Percentiles rank a stretch among this genome's conserved stretches.
Evolutionary conservation across 2,888 invertebrate species (phyloP).

Genomic region (Apantesis nais): DNA sequence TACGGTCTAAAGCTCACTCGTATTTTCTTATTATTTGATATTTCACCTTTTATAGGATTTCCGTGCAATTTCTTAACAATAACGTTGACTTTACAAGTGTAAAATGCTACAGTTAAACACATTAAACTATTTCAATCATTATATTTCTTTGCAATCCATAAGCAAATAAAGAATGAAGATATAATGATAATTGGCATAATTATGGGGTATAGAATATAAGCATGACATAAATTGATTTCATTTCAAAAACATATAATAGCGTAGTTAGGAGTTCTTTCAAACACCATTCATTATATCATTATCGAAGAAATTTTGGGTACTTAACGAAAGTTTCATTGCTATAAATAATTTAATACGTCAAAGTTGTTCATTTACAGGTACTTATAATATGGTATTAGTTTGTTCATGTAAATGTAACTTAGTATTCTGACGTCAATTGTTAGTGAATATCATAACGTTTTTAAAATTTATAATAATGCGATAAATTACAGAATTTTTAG

Average conservation of each 20-base stretch:
- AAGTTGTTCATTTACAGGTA: neutral
- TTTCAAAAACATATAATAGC: neutral
- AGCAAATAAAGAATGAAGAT: neutral
- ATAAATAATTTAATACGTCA: neutral
- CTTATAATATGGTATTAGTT: neutral
- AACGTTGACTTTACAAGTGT: no score
- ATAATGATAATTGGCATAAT: constrained; percentile 7
- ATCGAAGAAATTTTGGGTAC: neutral
- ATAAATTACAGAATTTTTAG: no score
- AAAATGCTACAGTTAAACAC: no score
- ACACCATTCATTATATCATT: neutral
- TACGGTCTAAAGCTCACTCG: no score
- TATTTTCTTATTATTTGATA: no score
- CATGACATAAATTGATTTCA: neutral
- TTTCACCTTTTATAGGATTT: no score
- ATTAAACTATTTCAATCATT: neutral
- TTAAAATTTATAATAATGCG: no score
- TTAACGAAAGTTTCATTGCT: neutral
- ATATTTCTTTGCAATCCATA: neutral
- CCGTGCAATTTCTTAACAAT: no score
- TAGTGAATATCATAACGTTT: no score
- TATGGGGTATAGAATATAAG: neutral
- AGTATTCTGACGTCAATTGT: neutral
- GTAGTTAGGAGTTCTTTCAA: neutral
- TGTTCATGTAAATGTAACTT: neutral